phyloP scores from a whole-genome alignment of 2,113 vertebrate genomes.

The rabbit (Oryctolagus cuniculus) region DNA sequence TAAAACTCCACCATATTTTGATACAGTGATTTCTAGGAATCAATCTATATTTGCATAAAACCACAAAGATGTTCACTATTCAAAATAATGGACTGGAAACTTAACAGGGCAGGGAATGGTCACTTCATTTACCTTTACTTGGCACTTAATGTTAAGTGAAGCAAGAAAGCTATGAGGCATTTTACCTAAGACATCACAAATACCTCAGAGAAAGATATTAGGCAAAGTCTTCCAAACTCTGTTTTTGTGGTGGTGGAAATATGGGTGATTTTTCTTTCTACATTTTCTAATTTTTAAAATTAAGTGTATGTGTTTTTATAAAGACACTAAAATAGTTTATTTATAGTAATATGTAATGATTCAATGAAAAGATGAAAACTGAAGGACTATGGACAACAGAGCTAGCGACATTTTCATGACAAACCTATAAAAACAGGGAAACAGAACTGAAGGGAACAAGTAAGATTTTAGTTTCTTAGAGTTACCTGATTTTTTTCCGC shows the following conservation, averaged over 20 bases:
- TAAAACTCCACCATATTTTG: neutral
- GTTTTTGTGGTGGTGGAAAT: constrained; percentile 6
- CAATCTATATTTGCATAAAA: neutral
- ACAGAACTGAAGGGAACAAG: constrained; percentile 40
- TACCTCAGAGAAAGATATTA: neutral
- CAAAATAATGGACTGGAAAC: constrained; percentile 47
- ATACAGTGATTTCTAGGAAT: constrained; percentile 1
- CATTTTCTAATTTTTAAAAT: neutral
- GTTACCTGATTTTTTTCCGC: constrained; percentile 92
- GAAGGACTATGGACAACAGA: neutral
- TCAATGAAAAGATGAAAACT: constrained; percentile 23
- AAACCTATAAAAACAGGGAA: constrained; percentile 21
- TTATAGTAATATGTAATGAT: constrained; percentile 17
- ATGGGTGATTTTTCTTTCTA: neutral
- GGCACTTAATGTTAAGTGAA: constrained; percentile 34
- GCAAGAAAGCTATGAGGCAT: constrained; percentile 3
- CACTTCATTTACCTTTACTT: constrained; percentile 26
- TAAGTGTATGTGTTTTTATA: constrained; percentile 10
- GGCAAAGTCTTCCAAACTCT: neutral
- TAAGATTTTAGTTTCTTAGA: constrained; percentile 71
- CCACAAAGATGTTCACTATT: constrained; percentile 5
- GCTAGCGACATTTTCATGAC: constrained; percentile 8
- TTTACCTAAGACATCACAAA: neutral
- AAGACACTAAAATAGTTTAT: neutral
- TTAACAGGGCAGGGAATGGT: neutral